phyloP scores from a whole-genome alignment of 2,888 invertebrate genomes.

The Hypolimnas misippus region DNA sequence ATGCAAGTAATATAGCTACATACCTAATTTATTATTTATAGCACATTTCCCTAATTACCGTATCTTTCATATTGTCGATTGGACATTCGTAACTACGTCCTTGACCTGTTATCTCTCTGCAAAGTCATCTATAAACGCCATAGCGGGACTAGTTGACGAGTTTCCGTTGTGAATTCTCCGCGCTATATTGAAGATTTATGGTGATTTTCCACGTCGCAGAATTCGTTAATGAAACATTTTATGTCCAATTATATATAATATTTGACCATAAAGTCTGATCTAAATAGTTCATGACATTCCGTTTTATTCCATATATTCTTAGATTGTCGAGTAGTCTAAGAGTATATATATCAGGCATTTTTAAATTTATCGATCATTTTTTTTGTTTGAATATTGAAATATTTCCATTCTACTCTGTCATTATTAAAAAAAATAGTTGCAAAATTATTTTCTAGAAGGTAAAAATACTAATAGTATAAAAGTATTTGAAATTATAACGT shows the following conservation, averaged over 20 bases:
- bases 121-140: slow-evolving; percentile 34
- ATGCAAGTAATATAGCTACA: no score
- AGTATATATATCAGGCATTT: no score
- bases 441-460: no score
- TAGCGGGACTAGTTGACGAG: slow-evolving; percentile 34
- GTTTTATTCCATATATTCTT: neutral
- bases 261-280: neutral
- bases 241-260: slow-evolving; percentile 14
- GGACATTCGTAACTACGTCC: slow-evolving; percentile 27
- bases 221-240: slow-evolving; percentile 17
- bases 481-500: no score
- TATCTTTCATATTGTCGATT: slow-evolving; percentile 11
- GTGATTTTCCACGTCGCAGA: slow-evolving; percentile 18
- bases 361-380: no score
- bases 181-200: slow-evolving; percentile 18
- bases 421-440: no score
- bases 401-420: no score
- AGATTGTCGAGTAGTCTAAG: neutral
- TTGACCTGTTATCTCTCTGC: slow-evolving; percentile 40
- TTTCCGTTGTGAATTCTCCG: slow-evolving; percentile 23
- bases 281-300: slow-evolving; percentile 9
- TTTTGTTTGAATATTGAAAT: no score
- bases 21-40: no score
- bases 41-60: neutral
- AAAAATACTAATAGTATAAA: no score